phyloP scores from a whole-genome alignment of 2,797 vertebrate genomes.

The Falco concolor region DNA sequence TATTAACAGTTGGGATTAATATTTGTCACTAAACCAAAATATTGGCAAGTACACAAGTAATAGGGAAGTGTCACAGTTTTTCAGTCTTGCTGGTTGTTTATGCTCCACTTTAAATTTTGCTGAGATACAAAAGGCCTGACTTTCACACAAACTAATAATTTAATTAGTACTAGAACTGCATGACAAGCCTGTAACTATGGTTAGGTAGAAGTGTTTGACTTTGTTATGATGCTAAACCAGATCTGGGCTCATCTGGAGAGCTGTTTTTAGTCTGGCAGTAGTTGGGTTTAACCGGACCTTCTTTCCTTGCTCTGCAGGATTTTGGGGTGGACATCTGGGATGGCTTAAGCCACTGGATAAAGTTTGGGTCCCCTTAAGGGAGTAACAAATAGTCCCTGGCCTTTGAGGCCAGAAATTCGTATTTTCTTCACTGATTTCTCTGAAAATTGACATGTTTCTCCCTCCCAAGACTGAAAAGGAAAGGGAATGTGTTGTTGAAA shows the following conservation, averaged over 20 bases:
- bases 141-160: neutral
- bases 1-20: slow-evolving; percentile 10
- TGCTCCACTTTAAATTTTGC: neutral
- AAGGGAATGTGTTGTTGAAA: neutral
- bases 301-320: neutral
- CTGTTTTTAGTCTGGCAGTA: neutral
- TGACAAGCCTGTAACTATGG: neutral
- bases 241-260: neutral
- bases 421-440: neutral
- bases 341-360: neutral
- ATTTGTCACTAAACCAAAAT: slow-evolving; percentile 27
- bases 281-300: neutral
- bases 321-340: neutral
- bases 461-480: neutral
- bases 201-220: neutral
- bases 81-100: neutral
- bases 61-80: neutral
- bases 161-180: neutral
- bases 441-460: neutral
- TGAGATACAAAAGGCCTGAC: neutral
- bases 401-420: neutral
- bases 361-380: neutral
- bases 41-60: neutral
- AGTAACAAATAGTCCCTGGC: neutral
- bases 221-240: neutral